Evolutionary conservation across 1,140 invertebrate genomes (phyloP).

Genomic region (Calephelis nemesis): DNA sequence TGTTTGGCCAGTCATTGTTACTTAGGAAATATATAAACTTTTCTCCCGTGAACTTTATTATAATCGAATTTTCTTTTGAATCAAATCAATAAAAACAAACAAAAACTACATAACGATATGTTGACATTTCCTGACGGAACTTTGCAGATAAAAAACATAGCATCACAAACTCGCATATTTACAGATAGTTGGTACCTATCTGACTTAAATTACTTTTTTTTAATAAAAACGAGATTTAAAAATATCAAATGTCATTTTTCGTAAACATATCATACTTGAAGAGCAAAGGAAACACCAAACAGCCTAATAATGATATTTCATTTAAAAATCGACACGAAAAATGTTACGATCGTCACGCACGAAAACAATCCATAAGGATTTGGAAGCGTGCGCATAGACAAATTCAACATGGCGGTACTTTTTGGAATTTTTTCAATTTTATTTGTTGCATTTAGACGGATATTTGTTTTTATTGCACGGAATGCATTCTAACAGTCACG

Average conservation of each 20-base stretch:
- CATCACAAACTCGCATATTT: too few species aligned
- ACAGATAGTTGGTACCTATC: too few species aligned
- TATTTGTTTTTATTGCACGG: constrained; percentile 68
- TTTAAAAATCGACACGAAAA: constrained; percentile 29
- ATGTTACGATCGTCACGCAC: constrained; percentile 55
- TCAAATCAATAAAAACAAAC: too few species aligned
- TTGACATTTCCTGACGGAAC: too few species aligned
- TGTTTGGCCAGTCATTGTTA: too few species aligned
- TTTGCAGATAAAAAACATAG: too few species aligned
- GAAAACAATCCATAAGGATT: constrained; percentile 68
- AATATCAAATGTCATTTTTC: constrained; percentile 7
- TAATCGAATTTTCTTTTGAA: too few species aligned
- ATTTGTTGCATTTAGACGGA: constrained; percentile 52
- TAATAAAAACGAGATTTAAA: not conserved
- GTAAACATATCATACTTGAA: constrained; percentile 14
- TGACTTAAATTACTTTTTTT: too few species aligned
- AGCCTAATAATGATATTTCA: constrained; percentile 28
- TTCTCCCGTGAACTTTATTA: too few species aligned
- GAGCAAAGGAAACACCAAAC: constrained; percentile 24
- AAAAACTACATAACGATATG: too few species aligned
- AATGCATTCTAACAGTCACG: constrained; percentile 60
- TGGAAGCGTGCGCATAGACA: constrained; percentile 45
- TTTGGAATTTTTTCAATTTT: constrained; percentile 50
- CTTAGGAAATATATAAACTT: too few species aligned
- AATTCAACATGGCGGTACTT: constrained; percentile 45